A percentile compares a stretch with the other conserved stretches of the same genome.
phyloP scores from a whole-genome alignment of 2,797 vertebrate species.

The Dendrocincla fuliginosa region DNA sequence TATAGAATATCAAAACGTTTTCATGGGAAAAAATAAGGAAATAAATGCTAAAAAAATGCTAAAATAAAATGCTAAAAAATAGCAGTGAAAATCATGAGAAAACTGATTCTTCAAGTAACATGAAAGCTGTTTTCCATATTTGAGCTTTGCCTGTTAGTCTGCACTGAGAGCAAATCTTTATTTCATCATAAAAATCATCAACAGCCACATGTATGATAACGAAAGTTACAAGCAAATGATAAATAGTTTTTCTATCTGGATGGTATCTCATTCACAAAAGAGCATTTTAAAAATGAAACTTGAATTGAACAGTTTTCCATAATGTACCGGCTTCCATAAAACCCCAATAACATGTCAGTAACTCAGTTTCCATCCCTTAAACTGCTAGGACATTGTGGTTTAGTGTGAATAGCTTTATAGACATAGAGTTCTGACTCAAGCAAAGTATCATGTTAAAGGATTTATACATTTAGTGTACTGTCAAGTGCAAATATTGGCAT shows the following conservation, averaged over 20 bases:
- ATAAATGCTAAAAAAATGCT: neutral
- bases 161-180: neutral
- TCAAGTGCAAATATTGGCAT: slow-evolving; percentile 53
- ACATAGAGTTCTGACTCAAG: slow-evolving; percentile 61
- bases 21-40: neutral
- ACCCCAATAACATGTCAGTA: slow-evolving; percentile 33
- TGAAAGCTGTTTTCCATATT: neutral
- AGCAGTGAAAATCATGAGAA: neutral
- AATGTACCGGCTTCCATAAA: slow-evolving; percentile 42
- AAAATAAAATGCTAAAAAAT: neutral
- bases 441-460: slow-evolving; percentile 61
- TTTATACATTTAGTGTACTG: slow-evolving; percentile 47
- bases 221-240: neutral
- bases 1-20: neutral
- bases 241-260: slow-evolving; percentile 1
- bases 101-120: neutral
- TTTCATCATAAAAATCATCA: neutral
- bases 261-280: neutral
- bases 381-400: slow-evolving; percentile 55
- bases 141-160: neutral
- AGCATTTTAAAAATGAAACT: neutral
- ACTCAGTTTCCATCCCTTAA: slow-evolving; percentile 65
- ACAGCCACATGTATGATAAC: neutral
- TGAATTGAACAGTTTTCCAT: slow-evolving; percentile 13
- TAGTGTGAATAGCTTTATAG: slow-evolving; percentile 58